Evolutionary conservation across 1,140 invertebrate genomes (phyloP), one percentile per base, ranked within the genome.

Genomic region (Stegodyphus mimosarum): DNA sequence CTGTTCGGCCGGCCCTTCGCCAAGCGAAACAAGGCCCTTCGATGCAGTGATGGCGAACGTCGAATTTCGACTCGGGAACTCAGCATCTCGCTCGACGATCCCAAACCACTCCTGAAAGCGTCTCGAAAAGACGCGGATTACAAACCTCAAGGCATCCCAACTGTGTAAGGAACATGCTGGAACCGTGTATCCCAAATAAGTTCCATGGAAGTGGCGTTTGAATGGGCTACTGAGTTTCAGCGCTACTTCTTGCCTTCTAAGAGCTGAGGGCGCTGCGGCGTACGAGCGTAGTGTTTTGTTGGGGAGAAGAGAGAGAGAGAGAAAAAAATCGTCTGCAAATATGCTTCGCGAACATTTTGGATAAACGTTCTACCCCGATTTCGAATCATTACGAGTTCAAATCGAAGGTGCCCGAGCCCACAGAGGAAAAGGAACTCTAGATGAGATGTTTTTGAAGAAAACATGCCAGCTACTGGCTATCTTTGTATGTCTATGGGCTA

Each of bases 401-500:
- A 60, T 9, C 55, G 55, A 60, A 75, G 55, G 73, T 75, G 49
- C 18, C 63, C 48, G 50, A 63, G 52, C 60, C 33, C 17, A 66
- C 17, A 15, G 64, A 17, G 67, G 52, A 73, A 15, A 67, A 48
- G 10, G 75, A 69, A 79, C 74, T 77, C 75, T 86, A 79, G 87
- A 87, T 87, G 87, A 87, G 84, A 87, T 87, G 87, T 80, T 87
- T 87, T 80, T 87, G 87, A 87, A 87, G 87, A 86, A 87, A 87
- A 50, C 84, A 86, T 87, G 87, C 84, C 87, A 87, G 50, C 18
- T 87, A 79, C 67, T 87, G 87, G 87, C 87, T 53, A 70, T 87
- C 60, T 86, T 87, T 74, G 69, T 86, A 52, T 80, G 69, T 73
- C 66, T 87, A 33, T 78, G 84, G 87, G 85, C 51, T 64, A 71